A percentile compares a stretch with the other conserved stretches of the same genome.
These are phyloP conservation scores for Branchellion lobata DNA, from an alignment of 2,888 invertebrate species.

Conservation along the genomic window DNA sequence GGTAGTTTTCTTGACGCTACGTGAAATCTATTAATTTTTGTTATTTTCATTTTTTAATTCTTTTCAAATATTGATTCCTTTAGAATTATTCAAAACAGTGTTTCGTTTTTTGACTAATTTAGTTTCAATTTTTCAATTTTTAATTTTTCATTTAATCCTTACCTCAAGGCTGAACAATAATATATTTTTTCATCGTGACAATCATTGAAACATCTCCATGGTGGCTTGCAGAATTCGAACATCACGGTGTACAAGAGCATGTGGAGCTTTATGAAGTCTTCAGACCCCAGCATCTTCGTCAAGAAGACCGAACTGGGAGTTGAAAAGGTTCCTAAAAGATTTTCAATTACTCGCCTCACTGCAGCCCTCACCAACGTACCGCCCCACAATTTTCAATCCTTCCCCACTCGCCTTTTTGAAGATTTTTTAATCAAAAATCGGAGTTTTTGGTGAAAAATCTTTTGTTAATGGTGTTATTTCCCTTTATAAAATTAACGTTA, in stretches of 20 bases:
- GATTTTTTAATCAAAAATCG: background rate
- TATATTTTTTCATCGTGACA: no score
- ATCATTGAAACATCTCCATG: no score
- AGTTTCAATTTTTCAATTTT: no score
- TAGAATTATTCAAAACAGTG: background rate
- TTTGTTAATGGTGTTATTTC: background rate
- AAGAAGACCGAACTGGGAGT: slow-evolving; percentile 71
- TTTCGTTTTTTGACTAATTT: background rate
- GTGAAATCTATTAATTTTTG: background rate
- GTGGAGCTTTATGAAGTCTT: slow-evolving; percentile 90
- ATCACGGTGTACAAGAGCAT: slow-evolving; percentile 89
- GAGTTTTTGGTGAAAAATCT: background rate
- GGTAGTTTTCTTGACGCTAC: background rate
- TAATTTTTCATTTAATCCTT: background rate
- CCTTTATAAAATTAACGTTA: background rate
- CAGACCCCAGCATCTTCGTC: slow-evolving; percentile 79
- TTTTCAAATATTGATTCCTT: background rate
- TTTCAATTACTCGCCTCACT: no score
- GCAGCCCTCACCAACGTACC: no score
- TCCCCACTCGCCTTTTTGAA: background rate
- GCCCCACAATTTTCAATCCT: background rate
- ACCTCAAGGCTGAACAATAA: no score
- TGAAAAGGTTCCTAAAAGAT: slow-evolving; percentile 51
- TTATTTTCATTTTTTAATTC: background rate
- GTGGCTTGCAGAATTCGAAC: slow-evolving; percentile 74